Evolutionary conservation across 2,113 vertebrate genomes (phyloP).

Genomic region (Pantherophis guttatus): DNA sequence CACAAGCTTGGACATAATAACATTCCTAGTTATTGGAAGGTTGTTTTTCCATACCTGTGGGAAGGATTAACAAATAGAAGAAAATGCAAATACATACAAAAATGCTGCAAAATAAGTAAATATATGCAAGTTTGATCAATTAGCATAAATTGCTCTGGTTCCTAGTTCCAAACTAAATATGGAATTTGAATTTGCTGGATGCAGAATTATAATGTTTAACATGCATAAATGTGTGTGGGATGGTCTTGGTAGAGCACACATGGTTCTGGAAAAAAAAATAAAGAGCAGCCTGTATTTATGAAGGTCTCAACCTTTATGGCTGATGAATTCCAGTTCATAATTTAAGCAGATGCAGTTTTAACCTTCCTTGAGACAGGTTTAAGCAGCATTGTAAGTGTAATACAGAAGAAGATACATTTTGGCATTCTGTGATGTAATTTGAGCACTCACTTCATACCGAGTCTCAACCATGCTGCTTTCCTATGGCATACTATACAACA

Average conservation of each 20-base stretch:
- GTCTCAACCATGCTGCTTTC: neutral
- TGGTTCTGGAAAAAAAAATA: neutral
- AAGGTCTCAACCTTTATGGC: neutral
- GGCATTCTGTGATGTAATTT: neutral
- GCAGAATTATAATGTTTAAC: neutral
- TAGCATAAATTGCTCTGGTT: neutral
- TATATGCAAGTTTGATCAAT: neutral
- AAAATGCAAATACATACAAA: neutral
- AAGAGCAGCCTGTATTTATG: neutral
- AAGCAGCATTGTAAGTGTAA: neutral
- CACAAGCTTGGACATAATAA: neutral
- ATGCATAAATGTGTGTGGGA: neutral
- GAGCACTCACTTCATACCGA: neutral
- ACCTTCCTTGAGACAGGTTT: neutral
- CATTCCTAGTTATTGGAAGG: neutral
- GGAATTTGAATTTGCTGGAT: neutral
- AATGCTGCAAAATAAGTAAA: neutral
- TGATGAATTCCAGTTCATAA: neutral
- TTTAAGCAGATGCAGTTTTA: neutral
- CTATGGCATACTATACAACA: neutral
- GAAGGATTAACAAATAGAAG: neutral
- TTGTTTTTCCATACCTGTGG: neutral
- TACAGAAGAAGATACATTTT: neutral
- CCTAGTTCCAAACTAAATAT: neutral
- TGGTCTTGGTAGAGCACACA: neutral